Evolutionary conservation across 1,140 invertebrate genomes (phyloP).

Genomic region (Dinoponera quadriceps): DNA sequence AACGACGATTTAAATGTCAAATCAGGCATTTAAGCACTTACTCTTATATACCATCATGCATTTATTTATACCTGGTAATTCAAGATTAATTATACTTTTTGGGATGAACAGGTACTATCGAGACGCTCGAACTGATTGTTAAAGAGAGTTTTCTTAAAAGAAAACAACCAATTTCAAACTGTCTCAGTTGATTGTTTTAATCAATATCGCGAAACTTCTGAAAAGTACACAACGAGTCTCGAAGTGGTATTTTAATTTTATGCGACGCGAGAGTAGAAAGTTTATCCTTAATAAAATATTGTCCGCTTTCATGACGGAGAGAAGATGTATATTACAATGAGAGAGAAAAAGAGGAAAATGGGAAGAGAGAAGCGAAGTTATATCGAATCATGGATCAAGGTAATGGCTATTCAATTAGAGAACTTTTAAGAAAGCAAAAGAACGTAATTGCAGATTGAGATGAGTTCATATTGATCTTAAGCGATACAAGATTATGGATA

Average conservation of each 20-base stretch:
- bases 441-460: constrained; percentile 27
- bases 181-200: constrained; percentile 29
- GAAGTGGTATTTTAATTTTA: constrained; percentile 45
- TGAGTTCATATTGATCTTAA: constrained; percentile 26
- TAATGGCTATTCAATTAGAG: constrained; percentile 51
- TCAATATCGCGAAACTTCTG: constrained; percentile 32
- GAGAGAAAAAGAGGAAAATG: background rate
- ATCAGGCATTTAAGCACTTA: background rate
- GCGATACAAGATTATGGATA: constrained; percentile 25
- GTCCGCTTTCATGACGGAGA: background rate
- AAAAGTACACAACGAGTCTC: constrained; percentile 24
- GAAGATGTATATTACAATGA: background rate
- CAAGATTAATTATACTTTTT: constrained; percentile 1
- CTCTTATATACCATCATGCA: background rate
- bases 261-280: constrained; percentile 37
- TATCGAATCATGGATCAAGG: constrained; percentile 26
- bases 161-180: constrained; percentile 18
- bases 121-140: constrained; percentile 18
- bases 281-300: constrained; percentile 50
- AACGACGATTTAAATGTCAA: constrained; percentile 6
- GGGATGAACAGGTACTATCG: background rate
- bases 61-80: background rate
- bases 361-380: constrained; percentile 18
- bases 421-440: constrained; percentile 35
- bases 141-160: background rate